Evolutionary conservation across 2,113 vertebrate genomes (phyloP), one percentile per base, ranked within the genome.

Genomic region (Myodes glareolus): DNA sequence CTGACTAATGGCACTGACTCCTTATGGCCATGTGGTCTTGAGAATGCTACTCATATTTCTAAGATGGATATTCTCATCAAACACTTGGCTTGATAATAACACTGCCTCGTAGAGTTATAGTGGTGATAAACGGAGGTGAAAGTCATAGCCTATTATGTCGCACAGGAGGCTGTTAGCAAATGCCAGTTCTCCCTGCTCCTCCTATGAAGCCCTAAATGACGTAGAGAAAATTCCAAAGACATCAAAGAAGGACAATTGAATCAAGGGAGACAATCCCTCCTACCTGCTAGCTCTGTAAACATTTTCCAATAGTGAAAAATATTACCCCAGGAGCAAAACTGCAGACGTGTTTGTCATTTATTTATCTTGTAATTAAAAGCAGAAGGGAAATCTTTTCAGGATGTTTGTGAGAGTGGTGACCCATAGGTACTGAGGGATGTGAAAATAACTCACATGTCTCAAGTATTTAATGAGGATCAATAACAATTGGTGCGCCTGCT

Each of bases 381-480:
- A 42, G 85, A 91, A 94, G 92, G 92, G 77, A 92, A 94, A 94
- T 91, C 67, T 86, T 93, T 80, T 90, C 84, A 94, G 72, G 75
- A 68, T 75, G 65, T 65, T 76, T 90, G 36, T 82, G 17, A 89
- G 70, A 42, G 63, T 97, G 96, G 94, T 94, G 85, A 87, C 58
- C 87, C 0, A 0, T 95, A 87, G 61, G 88, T 75, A 70, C n/a
- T 72, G 81, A 96, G 86, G 47, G 89, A 87, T 95, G 94, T 89
- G 91, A 95, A 84, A 95, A 63, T 84, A 91, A 95, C n/a, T 95
- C 90, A 91, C 67, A 52, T 9, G 0, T 96, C 81, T 85, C 78
- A 67, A 73, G 67, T 89, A 81, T 97, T 95, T 95, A 97, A 97
- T 92, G 95, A 97, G 78, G 85, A 94, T 97, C 86, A 96, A 91